Evolutionary conservation across 2,113 vertebrate species (phyloP).

Genomic region (Lepus americanus): DNA sequence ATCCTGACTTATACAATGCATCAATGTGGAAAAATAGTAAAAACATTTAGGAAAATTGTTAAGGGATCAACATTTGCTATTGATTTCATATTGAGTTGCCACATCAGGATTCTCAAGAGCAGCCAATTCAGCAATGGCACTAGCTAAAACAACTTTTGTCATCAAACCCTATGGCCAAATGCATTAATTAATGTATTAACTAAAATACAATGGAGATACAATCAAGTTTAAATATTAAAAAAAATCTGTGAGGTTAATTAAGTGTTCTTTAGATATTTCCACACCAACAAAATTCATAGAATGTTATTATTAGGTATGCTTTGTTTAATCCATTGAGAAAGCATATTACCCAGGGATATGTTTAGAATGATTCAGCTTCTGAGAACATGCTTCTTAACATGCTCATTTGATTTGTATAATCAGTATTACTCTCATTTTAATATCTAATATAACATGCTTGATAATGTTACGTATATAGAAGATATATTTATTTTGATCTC

Average conservation of each 20-base stretch:
- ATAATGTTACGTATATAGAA: not conserved
- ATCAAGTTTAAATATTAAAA: conserved; percentile 2
- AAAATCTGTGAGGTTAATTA: conserved; percentile 46
- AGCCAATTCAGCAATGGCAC: not conserved
- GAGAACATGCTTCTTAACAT: not conserved
- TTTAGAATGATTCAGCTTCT: conserved; percentile 10
- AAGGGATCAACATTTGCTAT: not conserved
- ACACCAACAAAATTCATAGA: not conserved
- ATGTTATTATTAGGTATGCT: not conserved
- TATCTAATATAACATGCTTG: not conserved
- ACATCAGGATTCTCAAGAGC: not conserved
- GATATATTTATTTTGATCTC: not conserved
- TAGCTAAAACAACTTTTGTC: not conserved
- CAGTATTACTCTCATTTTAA: not conserved
- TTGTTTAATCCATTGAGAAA: not conserved
- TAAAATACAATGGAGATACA: conserved; percentile 30
- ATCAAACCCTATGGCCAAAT: not conserved
- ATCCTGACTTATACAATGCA: not conserved
- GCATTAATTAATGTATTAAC: conserved; percentile 36
- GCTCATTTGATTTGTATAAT: not conserved
- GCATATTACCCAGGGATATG: not conserved
- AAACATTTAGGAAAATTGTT: not conserved
- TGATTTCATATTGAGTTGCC: not conserved
- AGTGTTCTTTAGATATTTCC: not conserved
- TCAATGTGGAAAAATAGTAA: not conserved